phyloP scores from a whole-genome alignment of 2,113 vertebrate genomes.

The Amblyopsis rosae region DNA sequence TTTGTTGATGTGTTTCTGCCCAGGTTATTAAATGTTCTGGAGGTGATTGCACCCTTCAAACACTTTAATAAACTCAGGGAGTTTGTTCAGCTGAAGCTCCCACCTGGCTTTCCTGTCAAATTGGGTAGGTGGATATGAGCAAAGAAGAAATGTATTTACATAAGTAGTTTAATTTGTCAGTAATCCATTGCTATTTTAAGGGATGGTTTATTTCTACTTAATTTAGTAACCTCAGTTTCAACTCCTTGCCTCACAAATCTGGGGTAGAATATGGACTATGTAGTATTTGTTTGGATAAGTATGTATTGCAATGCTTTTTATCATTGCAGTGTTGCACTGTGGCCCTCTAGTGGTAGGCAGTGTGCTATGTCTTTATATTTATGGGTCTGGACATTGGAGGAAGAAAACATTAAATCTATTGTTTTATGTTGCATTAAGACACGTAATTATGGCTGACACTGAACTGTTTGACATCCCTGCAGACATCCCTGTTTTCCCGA shows the following conservation, averaged over 20 bases:
- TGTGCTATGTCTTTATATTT: too few relatives aligned
- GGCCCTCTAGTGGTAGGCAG: too few relatives aligned
- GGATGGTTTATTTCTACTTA: not conserved
- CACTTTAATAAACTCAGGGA: conserved; percentile 99
- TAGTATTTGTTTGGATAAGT: too few relatives aligned
- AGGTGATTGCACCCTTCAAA: conserved; percentile 99
- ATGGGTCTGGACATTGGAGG: too few relatives aligned
- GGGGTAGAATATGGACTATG: too few relatives aligned
- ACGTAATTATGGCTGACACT: not conserved
- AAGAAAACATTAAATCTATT: too few relatives aligned
- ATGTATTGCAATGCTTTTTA: too few relatives aligned
- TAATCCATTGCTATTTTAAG: not conserved
- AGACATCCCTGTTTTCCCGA: conserved; percentile 98
- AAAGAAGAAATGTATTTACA: not conserved
- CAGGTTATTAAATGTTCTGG: conserved; percentile 98
- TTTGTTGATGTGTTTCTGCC: conserved; percentile 14
- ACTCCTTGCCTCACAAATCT: too few relatives aligned
- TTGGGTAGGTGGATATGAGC: conserved; percentile 80
- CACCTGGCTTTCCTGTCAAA: conserved; percentile 98
- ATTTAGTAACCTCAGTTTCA: too few relatives aligned
- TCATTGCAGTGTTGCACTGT: too few relatives aligned
- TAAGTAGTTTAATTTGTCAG: not conserved
- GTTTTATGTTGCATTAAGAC: too few relatives aligned
- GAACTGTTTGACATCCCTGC: conserved; percentile 4
- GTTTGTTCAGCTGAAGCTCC: conserved; percentile 99